These are phyloP conservation scores for Alces alces DNA, from an alignment of 2,113 vertebrate species.

Conservation along the genomic window DNA sequence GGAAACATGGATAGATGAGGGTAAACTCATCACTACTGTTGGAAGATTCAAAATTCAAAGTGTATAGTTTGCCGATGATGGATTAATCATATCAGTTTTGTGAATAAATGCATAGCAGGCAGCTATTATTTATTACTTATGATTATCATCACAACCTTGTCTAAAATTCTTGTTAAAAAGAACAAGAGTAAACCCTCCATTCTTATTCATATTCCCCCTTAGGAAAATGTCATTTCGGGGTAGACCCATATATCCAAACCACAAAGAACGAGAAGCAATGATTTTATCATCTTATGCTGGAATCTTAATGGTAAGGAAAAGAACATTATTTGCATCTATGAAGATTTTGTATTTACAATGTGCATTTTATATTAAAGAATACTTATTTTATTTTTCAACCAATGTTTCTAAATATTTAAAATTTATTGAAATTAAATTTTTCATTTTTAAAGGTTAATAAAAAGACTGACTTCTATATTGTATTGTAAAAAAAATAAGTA, in stretches of 20 bases:
- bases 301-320: slow-evolving; percentile 85
- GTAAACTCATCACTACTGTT: neutral
- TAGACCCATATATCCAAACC: slow-evolving; percentile 75
- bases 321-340: neutral
- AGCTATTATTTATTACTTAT: neutral
- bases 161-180: neutral
- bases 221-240: slow-evolving; percentile 66
- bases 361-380: neutral
- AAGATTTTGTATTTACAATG: neutral
- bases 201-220: slow-evolving; percentile 14
- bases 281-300: slow-evolving; percentile 91
- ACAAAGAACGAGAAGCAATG: slow-evolving; percentile 86
- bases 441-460: neutral
- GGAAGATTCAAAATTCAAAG: neutral
- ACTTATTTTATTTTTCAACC: neutral
- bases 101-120: neutral
- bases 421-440: neutral
- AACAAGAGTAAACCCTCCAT: neutral
- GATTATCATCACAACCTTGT: neutral
- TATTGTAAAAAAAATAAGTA: slow-evolving; percentile 1
- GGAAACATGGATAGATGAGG: neutral
- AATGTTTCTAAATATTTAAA: neutral
- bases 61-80: neutral
- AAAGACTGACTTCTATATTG: neutral
- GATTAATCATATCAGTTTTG: neutral